Evolutionary conservation across 2,113 vertebrate genomes (phyloP).

Genomic region (Dendropsophus ebraccatus): DNA sequence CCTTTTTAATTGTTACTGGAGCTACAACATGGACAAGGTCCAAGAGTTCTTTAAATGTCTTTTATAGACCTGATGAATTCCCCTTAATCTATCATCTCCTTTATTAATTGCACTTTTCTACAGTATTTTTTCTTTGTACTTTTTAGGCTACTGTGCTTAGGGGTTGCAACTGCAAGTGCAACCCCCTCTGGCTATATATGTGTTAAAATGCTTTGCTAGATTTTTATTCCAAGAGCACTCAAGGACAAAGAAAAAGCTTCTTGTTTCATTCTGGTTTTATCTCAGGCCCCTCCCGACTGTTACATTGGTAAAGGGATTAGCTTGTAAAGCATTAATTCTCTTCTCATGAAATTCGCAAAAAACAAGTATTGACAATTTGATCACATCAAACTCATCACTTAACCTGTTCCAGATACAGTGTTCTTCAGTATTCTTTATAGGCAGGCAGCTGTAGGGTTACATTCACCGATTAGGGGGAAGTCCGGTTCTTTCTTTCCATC

Average conservation of each 20-base stretch:
- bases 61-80: neutral
- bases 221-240: conserved; percentile 67
- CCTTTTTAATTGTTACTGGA: conserved; percentile 61
- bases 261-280: conserved; percentile 57
- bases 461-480: neutral
- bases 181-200: conserved; percentile 30
- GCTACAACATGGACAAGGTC: neutral
- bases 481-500: conserved; percentile 64
- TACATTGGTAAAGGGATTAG: conserved; percentile 67
- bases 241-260: conserved; percentile 67
- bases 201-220: conserved; percentile 21
- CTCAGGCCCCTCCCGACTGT: conserved; percentile 52
- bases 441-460: neutral
- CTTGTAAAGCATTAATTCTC: conserved; percentile 66
- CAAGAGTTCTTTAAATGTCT: neutral
- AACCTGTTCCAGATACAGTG: conserved; percentile 21
- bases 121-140: neutral
- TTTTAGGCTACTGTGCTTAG: no score
- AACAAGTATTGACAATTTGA: conserved; percentile 51
- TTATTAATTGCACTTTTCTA: neutral
- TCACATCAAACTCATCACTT: conserved; percentile 21
- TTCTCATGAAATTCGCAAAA: conserved; percentile 62
- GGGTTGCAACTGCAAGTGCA: no score
- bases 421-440: no score
- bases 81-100: accelerated